These are phyloP conservation scores for Gracilinanus agilis DNA, from an alignment of 2,113 vertebrate genomes.

Conservation along the genomic window DNA sequence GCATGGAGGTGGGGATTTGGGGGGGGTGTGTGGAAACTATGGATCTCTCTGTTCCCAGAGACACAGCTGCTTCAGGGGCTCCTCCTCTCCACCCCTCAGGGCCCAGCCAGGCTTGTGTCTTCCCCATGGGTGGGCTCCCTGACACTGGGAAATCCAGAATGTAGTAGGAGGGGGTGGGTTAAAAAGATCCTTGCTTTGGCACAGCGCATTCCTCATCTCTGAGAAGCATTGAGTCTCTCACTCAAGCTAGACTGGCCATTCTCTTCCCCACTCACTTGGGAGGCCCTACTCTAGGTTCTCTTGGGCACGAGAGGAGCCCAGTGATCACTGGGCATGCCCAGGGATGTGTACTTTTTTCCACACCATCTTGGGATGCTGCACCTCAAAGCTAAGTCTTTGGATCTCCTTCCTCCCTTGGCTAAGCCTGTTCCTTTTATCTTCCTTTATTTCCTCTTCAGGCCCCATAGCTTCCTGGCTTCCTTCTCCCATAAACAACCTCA, in stretches of 20 bases:
- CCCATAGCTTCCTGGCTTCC: background rate
- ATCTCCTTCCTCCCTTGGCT: background rate
- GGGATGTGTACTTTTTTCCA: background rate
- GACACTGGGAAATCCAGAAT: background rate
- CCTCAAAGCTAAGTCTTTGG: background rate
- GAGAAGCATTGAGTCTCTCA: background rate
- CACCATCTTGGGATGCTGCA: background rate
- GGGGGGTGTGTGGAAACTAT: conserved; percentile 39
- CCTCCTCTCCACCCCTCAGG: conserved; percentile 31
- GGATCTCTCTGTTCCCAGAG: conserved; percentile 66
- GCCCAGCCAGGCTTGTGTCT: background rate
- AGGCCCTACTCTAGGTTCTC: conserved; percentile 27
- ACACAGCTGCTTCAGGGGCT: conserved; percentile 61
- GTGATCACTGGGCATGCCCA: background rate
- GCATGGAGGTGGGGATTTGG: background rate
- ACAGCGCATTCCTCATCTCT: background rate
- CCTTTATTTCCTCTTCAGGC: background rate
- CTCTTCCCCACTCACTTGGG: background rate
- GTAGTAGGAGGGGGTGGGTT: background rate
- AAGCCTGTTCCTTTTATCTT: background rate
- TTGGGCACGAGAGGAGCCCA: background rate
- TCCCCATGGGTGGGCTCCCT: background rate
- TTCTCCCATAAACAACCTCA: background rate
- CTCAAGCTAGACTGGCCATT: background rate
- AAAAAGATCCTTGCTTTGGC: background rate